Evolutionary conservation across 2,797 vertebrate species (phyloP).

Genomic region (Hyperoplus lanceolatus): DNA sequence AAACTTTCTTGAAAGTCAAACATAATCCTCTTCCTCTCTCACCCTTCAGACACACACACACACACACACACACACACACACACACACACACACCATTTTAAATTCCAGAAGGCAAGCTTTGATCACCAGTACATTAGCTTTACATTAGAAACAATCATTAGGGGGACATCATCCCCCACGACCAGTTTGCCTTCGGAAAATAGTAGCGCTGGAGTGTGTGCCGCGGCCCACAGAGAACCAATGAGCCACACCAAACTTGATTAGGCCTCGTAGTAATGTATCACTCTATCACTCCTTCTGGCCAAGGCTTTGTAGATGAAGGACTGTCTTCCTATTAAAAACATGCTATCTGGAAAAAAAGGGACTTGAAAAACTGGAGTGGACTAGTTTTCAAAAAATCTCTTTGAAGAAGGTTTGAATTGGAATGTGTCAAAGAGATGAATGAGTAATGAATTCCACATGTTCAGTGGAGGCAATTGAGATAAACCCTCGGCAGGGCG

Average conservation of each 20-base stretch:
- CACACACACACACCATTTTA: constrained; percentile 47
- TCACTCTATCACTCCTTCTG: constrained; percentile 72
- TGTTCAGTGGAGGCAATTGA: constrained; percentile 21
- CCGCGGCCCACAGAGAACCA: constrained; percentile 75
- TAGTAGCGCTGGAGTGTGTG: constrained; percentile 67
- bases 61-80: constrained; percentile 30
- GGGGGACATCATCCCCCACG: constrained; percentile 79
- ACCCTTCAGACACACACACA: constrained; percentile 36
- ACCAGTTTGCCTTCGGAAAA: constrained; percentile 86
- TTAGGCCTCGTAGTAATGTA: constrained; percentile 76
- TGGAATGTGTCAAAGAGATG: constrained; percentile 33
- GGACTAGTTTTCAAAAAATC: constrained; percentile 57
- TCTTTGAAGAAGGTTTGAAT: constrained; percentile 50
- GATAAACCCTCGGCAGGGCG: constrained; percentile 17
- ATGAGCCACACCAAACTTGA: constrained; percentile 84
- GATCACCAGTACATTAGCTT: constrained; percentile 85
- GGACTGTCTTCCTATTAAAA: constrained; percentile 58
- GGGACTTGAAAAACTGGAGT: constrained; percentile 40
- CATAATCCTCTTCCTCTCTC: constrained; percentile 58
- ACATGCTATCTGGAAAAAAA: constrained; percentile 32
- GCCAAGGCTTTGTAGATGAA: constrained; percentile 67
- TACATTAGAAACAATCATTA: constrained; percentile 86
- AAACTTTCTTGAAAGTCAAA: constrained; percentile 67
- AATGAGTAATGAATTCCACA: constrained; percentile 54
- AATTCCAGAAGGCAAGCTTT: constrained; percentile 75